Evolutionary conservation across 2,797 vertebrate species (phyloP).

Genomic region (Iguana delicatissima): DNA sequence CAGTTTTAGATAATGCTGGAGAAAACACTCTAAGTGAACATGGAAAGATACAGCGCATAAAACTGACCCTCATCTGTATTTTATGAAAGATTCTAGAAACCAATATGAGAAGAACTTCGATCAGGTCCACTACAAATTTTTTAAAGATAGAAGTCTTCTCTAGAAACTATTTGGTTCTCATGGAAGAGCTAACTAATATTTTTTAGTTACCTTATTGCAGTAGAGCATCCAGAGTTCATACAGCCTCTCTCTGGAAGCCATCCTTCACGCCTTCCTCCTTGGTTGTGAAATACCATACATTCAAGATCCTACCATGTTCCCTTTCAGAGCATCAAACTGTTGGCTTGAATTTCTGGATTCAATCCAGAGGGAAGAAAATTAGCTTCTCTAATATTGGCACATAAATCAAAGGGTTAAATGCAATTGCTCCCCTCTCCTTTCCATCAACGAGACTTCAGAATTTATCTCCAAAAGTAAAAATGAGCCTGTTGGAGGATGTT

Average conservation of each 20-base stretch:
- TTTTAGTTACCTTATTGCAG: slow-evolving; percentile 90
- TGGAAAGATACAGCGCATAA: background rate
- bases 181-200: background rate
- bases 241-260: slow-evolving; percentile 96
- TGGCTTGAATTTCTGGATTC: slow-evolving; percentile 43
- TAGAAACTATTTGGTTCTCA: background rate
- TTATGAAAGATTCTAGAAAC: background rate
- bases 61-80: background rate
- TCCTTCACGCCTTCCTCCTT: slow-evolving; percentile 74
- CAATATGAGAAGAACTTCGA: background rate
- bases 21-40: background rate
- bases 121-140: background rate
- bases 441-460: slow-evolving; percentile 38
- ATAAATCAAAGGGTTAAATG: slow-evolving; percentile 13
- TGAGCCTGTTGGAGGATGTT: background rate
- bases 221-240: slow-evolving; percentile 99
- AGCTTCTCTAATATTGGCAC: background rate
- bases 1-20: background rate
- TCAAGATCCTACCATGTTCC: slow-evolving; percentile 68
- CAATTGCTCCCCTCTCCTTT: slow-evolving; percentile 41
- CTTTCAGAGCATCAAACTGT: slow-evolving; percentile 50
- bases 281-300: slow-evolving; percentile 49
- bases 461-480: slow-evolving; percentile 59
- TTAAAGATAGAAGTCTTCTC: too few relatives aligned
- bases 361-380: slow-evolving; percentile 30